These are phyloP conservation scores for Aphaenogaster rudis DNA, from an alignment of 1,140 invertebrate genomes.

Conservation along the genomic window DNA sequence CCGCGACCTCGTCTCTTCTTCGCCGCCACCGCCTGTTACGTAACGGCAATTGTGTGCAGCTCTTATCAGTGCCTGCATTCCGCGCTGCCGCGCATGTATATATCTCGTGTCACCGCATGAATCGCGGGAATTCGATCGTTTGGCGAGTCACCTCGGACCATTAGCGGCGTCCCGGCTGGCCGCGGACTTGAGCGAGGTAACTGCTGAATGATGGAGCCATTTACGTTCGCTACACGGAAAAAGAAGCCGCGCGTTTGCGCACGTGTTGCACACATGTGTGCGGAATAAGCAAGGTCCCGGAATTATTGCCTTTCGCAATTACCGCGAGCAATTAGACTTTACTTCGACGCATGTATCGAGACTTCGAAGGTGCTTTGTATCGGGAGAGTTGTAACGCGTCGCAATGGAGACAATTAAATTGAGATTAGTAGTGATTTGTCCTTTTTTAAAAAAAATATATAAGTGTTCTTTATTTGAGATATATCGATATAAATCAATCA, in stretches of 20 bases:
- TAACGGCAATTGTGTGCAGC: background rate
- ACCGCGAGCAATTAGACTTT: too few species aligned
- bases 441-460: too few species aligned
- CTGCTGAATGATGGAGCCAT: background rate
- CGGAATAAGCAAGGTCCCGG: conserved; percentile 1
- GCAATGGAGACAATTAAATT: background rate
- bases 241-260: background rate
- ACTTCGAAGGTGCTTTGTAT: background rate
- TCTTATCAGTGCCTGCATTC: background rate
- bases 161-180: background rate
- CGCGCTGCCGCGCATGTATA: background rate
- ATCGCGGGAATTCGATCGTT: background rate
- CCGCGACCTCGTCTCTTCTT: background rate
- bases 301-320: background rate
- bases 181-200: background rate
- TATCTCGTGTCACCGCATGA: background rate
- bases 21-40: background rate
- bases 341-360: background rate
- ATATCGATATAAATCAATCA: too few species aligned
- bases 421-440: too few species aligned
- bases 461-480: too few species aligned
- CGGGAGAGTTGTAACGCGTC: background rate
- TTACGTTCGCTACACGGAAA: background rate
- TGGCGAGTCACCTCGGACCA: background rate
- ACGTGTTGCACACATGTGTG: background rate